Conservation (phyloP, 2,113 vertebrate species). For the Epinephelus lanceolatus region DNA sequence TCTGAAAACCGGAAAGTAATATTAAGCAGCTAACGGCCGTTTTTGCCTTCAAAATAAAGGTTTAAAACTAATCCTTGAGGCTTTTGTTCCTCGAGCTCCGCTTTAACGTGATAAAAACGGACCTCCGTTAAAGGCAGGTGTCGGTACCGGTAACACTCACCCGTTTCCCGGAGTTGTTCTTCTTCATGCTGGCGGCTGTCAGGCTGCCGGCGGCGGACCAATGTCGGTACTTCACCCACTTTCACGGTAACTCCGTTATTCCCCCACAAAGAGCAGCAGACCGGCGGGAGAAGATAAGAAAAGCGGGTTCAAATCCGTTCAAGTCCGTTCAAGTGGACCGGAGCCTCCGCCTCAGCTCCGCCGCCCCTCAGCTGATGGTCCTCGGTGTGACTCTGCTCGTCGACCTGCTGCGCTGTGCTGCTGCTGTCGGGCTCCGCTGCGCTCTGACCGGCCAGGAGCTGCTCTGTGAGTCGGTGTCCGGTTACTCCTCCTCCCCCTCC, state of each 20-base stretch:
- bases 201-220: conserved; percentile 2
- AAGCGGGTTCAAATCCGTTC: neutral
- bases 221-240: conserved; percentile 21
- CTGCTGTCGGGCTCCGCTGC: conserved; percentile 37
- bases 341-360: conserved; percentile 28
- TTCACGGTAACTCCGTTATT: conserved; percentile 49
- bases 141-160: conserved; percentile 55
- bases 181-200: conserved; percentile 64
- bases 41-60: conserved; percentile 66
- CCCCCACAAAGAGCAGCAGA: neutral
- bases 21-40: neutral
- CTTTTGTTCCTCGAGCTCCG: conserved; percentile 56
- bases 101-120: neutral
- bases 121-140: neutral
- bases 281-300: neutral
- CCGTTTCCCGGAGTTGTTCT: conserved; percentile 67
- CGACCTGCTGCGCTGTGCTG: conserved; percentile 21
- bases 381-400: neutral
- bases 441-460: conserved; percentile 54
- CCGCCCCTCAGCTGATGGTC: neutral
- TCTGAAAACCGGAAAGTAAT: conserved; percentile 53
- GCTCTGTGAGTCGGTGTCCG: conserved; percentile 62
- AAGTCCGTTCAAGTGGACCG: conserved; percentile 32
- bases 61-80: conserved; percentile 3
- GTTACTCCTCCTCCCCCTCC: conserved; percentile 61